Conservation (phyloP, 2,797 vertebrate genomes). For the Aselliscus stoliczkanus region DNA sequence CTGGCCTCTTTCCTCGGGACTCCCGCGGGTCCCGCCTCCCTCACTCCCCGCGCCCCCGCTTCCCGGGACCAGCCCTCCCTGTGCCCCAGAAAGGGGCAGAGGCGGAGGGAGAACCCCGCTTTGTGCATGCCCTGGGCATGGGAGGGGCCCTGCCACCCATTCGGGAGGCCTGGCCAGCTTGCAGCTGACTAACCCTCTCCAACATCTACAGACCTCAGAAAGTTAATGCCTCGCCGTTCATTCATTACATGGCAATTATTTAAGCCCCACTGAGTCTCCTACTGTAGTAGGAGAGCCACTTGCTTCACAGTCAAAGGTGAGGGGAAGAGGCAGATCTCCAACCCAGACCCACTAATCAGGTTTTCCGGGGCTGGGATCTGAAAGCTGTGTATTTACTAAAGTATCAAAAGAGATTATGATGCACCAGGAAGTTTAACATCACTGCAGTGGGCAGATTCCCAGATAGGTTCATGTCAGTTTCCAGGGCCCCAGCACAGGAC, state of each 20-base stretch:
- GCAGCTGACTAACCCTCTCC: background rate
- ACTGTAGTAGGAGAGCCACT: background rate
- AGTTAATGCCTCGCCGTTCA: background rate
- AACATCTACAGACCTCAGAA: accelerated
- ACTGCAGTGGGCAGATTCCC: background rate
- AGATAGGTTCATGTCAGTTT: background rate
- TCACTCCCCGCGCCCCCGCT: background rate
- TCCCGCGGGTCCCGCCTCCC: background rate
- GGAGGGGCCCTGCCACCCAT: too few species aligned
- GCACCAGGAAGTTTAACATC: background rate
- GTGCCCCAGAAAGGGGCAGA: background rate
- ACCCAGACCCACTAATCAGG: background rate
- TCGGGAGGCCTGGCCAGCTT: background rate
- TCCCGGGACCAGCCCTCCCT: background rate
- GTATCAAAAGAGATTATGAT: background rate
- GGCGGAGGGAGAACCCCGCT: background rate
- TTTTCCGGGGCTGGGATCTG: background rate
- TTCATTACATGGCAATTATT: background rate
- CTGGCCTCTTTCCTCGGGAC: background rate
- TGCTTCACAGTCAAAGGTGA: background rate
- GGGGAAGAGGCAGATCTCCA: background rate
- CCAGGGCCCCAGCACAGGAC: background rate
- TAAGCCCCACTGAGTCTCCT: background rate
- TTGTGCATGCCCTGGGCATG: background rate
- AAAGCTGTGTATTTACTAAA: background rate